These are phyloP conservation scores for Diarsia brunnea DNA, from an alignment of 2,888 invertebrate genomes.

Conservation along the genomic window DNA sequence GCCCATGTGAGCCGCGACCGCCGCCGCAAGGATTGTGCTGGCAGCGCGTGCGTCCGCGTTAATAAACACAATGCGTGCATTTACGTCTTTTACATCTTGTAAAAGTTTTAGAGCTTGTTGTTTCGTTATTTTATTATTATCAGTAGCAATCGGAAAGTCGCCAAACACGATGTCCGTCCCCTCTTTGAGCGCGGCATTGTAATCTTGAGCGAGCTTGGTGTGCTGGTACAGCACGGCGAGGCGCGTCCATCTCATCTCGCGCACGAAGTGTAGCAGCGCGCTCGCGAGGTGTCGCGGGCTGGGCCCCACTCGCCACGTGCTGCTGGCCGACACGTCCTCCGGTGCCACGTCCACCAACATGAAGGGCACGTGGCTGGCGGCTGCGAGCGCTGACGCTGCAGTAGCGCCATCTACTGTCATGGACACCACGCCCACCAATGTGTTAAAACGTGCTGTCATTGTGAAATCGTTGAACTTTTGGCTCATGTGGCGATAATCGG, in stretches of 20 bases:
- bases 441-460: neutral
- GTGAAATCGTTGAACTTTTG: neutral
- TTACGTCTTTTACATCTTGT: constrained; percentile 62
- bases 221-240: constrained; percentile 42
- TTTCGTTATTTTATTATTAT: neutral
- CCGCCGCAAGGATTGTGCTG: constrained; percentile 93
- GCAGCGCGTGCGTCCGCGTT: constrained; percentile 93
- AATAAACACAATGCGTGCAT: constrained; percentile 94
- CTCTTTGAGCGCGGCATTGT: constrained; percentile 15
- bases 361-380: constrained; percentile 50
- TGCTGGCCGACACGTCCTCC: neutral
- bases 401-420: constrained; percentile 20
- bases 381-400: constrained; percentile 39
- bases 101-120: constrained; percentile 32
- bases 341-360: constrained; percentile 55
- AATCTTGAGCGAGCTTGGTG: neutral
- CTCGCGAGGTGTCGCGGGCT: constrained; percentile 47
- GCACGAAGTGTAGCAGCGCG: constrained; percentile 34
- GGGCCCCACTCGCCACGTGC: constrained; percentile 40
- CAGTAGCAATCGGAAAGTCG: neutral
- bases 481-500: constrained; percentile 17
- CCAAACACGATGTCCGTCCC: neutral
- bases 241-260: constrained; percentile 31
- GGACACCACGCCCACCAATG: constrained; percentile 42
- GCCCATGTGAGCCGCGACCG: constrained; percentile 85